Evolutionary conservation across 2,797 vertebrate species (phyloP).

Genomic region (Enteromius thamalakanensis): DNA sequence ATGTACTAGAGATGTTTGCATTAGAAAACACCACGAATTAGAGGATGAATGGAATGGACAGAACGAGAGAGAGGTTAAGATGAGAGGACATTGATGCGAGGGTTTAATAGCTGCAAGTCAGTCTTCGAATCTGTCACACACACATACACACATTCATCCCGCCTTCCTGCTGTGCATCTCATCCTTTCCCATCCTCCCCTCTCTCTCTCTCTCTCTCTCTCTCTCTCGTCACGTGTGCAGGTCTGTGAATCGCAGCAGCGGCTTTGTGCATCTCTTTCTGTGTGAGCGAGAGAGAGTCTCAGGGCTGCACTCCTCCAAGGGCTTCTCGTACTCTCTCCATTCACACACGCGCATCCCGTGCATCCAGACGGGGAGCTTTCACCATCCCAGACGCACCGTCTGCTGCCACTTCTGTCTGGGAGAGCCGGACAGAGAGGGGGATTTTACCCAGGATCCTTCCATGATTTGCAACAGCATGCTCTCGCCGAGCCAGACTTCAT

Average conservation of each 20-base stretch:
- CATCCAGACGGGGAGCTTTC: slow-evolving; percentile 62
- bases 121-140: slow-evolving; percentile 22
- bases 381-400: slow-evolving; percentile 56
- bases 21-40: not conserved
- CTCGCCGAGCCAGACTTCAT: slow-evolving; percentile 15
- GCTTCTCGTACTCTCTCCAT: slow-evolving; percentile 47
- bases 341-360: slow-evolving; percentile 39
- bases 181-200: slow-evolving; percentile 31
- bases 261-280: slow-evolving; percentile 63
- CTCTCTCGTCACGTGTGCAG: slow-evolving; percentile 62
- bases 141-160: not conserved
- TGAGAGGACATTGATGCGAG: not conserved
- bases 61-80: slow-evolving; percentile 3
- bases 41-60: not conserved
- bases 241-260: slow-evolving; percentile 63
- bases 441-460: slow-evolving; percentile 13
- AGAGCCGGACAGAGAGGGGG: slow-evolving; percentile 13
- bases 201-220: slow-evolving; percentile 20
- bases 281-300: slow-evolving; percentile 58
- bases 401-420: slow-evolving; percentile 45
- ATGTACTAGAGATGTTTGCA: not conserved
- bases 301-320: slow-evolving; percentile 50
- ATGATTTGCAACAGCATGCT: slow-evolving; percentile 43
- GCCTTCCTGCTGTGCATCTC: slow-evolving; percentile 20
- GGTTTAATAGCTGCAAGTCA: slow-evolving; percentile 46